These are phyloP conservation scores for Dunckerocampus dactyliophorus DNA, from an alignment of 2,113 vertebrate species.

Conservation along the genomic window DNA sequence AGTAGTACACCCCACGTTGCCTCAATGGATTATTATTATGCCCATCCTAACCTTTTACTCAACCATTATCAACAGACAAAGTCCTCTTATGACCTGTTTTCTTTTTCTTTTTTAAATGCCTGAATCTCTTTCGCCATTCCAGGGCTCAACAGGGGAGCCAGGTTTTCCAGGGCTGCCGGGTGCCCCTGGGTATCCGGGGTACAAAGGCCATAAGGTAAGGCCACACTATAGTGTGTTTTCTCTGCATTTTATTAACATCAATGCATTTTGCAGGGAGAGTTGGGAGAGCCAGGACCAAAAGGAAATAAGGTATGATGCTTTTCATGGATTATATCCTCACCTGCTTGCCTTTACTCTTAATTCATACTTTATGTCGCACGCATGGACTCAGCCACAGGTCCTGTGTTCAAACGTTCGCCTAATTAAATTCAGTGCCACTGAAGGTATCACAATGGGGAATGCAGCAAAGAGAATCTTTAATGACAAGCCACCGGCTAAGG, in stretches of 20 bases:
- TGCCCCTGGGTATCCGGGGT: conserved; percentile 59
- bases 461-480: too few species aligned
- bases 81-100: too few species aligned
- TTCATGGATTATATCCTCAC: not conserved
- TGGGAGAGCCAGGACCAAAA: conserved; percentile 54
- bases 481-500: too few species aligned
- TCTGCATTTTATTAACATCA: not conserved
- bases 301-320: conserved; percentile 60
- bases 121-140: conserved; percentile 6
- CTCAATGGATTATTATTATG: too few species aligned
- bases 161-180: conserved; percentile 62
- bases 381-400: too few species aligned
- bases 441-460: too few species aligned
- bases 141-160: conserved; percentile 62
- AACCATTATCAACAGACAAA: too few species aligned
- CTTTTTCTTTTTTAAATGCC: not conserved
- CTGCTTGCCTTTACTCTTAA: not conserved
- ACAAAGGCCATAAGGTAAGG: conserved; percentile 74
- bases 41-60: too few species aligned
- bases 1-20: too few species aligned
- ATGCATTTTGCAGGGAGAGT: conserved; percentile 58
- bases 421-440: too few species aligned
- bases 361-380: not conserved
- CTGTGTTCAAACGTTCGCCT: too few species aligned
- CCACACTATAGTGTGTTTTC: not conserved